These are phyloP conservation scores for Platycheirus rosarum DNA, from an alignment of 2,888 invertebrate genomes.

Conservation along the genomic window DNA sequence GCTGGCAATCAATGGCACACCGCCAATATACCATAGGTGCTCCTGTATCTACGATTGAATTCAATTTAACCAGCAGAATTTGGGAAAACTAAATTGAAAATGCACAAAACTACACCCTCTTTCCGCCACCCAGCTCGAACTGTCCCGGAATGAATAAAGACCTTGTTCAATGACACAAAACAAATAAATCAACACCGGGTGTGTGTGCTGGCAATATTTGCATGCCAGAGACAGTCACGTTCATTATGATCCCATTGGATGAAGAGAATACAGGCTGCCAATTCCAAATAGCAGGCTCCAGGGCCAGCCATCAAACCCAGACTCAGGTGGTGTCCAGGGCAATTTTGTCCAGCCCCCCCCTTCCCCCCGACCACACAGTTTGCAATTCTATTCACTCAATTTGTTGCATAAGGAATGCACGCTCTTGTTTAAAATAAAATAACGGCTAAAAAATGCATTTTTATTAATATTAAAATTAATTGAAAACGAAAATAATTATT, in stretches of 20 bases:
- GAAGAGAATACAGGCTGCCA: constrained; percentile 4
- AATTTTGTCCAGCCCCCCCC: neutral
- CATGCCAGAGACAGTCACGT: constrained; percentile 55
- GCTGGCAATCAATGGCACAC: constrained; percentile 36
- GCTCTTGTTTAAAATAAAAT: neutral
- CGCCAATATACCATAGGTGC: constrained; percentile 14
- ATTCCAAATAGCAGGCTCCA: neutral
- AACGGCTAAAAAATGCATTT: neutral
- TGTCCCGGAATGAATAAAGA: constrained; percentile 16
- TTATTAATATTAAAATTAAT: constrained; percentile 71
- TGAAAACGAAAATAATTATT: constrained; percentile 70
- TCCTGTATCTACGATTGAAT: neutral
- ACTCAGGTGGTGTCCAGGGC: constrained; percentile 2
- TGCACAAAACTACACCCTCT: neutral
- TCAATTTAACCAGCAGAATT: constrained; percentile 21
- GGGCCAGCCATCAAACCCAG: neutral
- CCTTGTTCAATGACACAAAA: constrained; percentile 40
- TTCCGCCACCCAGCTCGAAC: neutral
- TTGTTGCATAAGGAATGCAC: constrained; percentile 12
- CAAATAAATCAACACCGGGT: constrained; percentile 50
- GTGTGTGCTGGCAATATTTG: constrained; percentile 25
- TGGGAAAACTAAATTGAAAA: constrained; percentile 48
- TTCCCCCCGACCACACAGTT: neutral
- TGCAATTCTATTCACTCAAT: constrained; percentile 24
- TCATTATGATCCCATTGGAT: constrained; percentile 46